These are phyloP conservation scores for Phrixothrix hirtus DNA, from an alignment of 2,888 invertebrate genomes.

Conservation along the genomic window DNA sequence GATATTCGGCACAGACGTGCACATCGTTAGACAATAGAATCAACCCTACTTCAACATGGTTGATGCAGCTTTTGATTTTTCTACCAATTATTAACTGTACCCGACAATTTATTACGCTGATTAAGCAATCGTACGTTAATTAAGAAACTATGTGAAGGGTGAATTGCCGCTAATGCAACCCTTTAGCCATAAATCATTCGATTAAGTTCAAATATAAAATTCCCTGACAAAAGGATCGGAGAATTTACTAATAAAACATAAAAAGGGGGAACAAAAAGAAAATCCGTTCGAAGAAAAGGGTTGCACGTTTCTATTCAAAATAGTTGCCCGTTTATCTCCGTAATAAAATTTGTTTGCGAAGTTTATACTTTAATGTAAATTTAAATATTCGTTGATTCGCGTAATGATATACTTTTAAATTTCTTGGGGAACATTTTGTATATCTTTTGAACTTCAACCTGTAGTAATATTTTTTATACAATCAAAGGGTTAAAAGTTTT, in stretches of 20 bases:
- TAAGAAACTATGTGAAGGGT: conserved; percentile 8
- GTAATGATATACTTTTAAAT: no score
- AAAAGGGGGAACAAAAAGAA: conserved; percentile 3
- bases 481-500: no score
- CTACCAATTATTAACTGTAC: conserved; percentile 1
- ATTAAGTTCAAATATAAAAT: conserved; percentile 1
- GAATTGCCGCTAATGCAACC: conserved; percentile 7
- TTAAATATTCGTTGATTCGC: no score
- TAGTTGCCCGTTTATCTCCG: no score
- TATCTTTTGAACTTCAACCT: no score
- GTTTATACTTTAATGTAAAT: no score
- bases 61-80: background rate
- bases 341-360: no score
- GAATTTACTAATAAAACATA: conserved; percentile 7
- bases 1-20: background rate
- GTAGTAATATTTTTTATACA: no score
- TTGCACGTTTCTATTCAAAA: conserved; percentile 4
- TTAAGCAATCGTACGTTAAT: conserved; percentile 6
- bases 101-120: conserved; percentile 4
- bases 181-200: conserved; percentile 3
- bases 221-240: conserved; percentile 1
- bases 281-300: conserved; percentile 2
- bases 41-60: background rate
- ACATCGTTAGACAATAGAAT: background rate
- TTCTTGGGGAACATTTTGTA: no score